Evolutionary conservation across 2,797 vertebrate genomes (phyloP).

Genomic region (Denticeps clupeoides): DNA sequence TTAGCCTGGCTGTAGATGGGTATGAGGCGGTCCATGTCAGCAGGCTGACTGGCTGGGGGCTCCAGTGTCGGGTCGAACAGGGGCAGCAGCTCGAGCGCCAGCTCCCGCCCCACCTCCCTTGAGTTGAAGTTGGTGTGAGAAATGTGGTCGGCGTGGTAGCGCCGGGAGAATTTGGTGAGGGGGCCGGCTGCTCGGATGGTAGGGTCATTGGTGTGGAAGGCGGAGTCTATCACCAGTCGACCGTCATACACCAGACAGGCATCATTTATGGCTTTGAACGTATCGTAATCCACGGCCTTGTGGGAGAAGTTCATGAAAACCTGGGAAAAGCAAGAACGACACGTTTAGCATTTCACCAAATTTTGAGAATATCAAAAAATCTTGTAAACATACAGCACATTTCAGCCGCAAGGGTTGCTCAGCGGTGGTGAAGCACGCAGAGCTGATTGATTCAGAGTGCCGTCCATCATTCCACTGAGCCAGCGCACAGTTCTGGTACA

Average conservation of each 20-base stretch:
- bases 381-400: conserved; percentile 66
- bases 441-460: conserved; percentile 49
- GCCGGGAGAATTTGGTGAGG: conserved; percentile 76
- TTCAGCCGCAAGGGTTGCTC: conserved; percentile 49
- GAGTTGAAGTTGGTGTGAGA: conserved; percentile 71
- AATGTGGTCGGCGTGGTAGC: conserved; percentile 66
- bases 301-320: conserved; percentile 73
- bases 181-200: conserved; percentile 73
- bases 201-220: conserved; percentile 69
- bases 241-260: conserved; percentile 79
- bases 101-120: conserved; percentile 72
- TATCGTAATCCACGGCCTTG: conserved; percentile 66
- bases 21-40: conserved; percentile 52
- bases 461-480: conserved; percentile 58
- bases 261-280: conserved; percentile 64
- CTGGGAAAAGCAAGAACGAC: conserved; percentile 42
- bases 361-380: neutral
- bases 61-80: conserved; percentile 68
- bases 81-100: conserved; percentile 66
- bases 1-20: conserved; percentile 68
- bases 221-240: conserved; percentile 66
- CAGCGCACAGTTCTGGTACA: conserved; percentile 57
- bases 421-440: conserved; percentile 58
- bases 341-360: neutral
- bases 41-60: conserved; percentile 15